Evolutionary conservation across 30 jellyfish, hydroid and myxozoan genomes (phyloP).

Genomic region (Hydractinia symbiolongicarpus): DNA sequence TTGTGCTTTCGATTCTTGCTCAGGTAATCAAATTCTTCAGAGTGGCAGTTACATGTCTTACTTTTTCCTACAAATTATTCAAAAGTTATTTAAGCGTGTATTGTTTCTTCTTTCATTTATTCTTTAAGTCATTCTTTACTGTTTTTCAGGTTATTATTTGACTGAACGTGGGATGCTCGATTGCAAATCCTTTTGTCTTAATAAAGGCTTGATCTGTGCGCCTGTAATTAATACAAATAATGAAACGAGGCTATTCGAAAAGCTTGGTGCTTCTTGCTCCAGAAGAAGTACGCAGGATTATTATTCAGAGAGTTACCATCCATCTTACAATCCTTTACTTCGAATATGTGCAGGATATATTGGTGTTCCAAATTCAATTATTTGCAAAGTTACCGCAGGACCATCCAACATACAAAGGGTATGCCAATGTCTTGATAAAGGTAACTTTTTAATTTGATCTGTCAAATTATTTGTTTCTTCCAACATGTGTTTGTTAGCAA

Average conservation of each 20-base stretch:
- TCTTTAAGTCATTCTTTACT: not conserved
- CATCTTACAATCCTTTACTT: not conserved
- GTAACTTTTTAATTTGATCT: not conserved
- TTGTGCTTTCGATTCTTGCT: conserved; percentile 72
- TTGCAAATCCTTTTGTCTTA: not conserved
- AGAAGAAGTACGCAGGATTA: not conserved
- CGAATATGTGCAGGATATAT: not conserved
- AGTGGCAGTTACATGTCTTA: no score
- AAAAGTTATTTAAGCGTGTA: no score
- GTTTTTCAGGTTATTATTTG: not conserved
- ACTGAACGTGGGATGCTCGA: not conserved
- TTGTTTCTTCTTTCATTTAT: not conserved
- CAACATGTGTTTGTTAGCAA: no score
- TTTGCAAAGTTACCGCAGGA: not conserved
- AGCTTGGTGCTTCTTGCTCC: not conserved
- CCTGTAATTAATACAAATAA: not conserved
- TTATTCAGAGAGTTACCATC: not conserved
- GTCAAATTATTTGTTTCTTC: no score
- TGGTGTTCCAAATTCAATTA: not conserved
- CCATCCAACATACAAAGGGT: not conserved
- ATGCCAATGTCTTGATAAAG: not conserved
- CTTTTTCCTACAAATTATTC: no score
- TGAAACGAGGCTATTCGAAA: not conserved
- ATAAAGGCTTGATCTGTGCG: not conserved
- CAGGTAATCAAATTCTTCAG: not conserved